Conservation (phyloP, 2,797 vertebrate species). For the Sebastes melanostomus region DNA sequence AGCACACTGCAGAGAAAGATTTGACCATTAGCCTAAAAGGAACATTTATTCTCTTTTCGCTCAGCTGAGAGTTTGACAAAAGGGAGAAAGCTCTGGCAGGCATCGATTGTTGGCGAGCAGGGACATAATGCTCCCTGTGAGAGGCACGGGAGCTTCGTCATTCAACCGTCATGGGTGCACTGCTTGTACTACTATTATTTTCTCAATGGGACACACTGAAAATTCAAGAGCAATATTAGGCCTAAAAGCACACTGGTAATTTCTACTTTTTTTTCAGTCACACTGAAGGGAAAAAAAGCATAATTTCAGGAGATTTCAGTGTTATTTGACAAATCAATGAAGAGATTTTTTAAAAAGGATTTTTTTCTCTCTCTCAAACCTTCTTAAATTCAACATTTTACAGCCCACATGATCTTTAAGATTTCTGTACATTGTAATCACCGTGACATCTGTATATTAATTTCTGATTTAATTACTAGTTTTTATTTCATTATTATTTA, state of each 20-base stretch:
- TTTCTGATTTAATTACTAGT: no score
- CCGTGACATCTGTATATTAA: no score
- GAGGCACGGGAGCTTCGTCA: neutral
- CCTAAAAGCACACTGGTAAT: neutral
- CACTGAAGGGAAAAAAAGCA: neutral
- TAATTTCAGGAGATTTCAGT: neutral
- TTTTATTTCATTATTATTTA: no score
- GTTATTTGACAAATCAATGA: neutral
- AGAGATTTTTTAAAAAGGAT: neutral
- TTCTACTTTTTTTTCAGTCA: neutral
- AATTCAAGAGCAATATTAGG: neutral
- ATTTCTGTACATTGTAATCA: no score
- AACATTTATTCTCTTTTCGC: neutral
- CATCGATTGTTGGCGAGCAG: neutral
- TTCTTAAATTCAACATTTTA: neutral
- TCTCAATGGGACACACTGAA: neutral
- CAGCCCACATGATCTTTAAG: no score
- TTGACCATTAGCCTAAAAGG: neutral
- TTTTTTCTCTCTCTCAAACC: neutral
- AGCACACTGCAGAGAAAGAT: neutral
- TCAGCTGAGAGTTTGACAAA: neutral
- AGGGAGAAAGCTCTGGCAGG: neutral
- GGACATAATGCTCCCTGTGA: neutral
- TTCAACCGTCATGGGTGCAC: neutral
- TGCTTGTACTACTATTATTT: neutral